Base-by-base conservation (phyloP, 2,797 vertebrate species). In the Podarcis siculus region DNA sequence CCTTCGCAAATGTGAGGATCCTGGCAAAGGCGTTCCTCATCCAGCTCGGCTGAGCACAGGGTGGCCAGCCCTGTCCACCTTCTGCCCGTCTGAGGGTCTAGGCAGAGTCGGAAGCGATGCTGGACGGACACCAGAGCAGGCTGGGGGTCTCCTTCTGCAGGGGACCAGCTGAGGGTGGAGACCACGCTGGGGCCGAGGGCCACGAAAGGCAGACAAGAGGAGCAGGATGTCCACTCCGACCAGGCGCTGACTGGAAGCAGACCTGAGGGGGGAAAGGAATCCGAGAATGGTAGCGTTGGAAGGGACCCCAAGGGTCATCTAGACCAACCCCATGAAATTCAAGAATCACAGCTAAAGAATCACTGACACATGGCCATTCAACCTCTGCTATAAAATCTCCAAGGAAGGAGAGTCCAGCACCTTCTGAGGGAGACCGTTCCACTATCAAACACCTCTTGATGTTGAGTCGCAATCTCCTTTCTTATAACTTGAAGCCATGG, bases 171-270 rank as follows among this genome's bases (percentile, higher is more conserved):
- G 17, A 39, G 91, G 13, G 69, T 32, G 3, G 86, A 71, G 21
- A 87, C 85, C 19, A 75, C 7, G 58, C 25, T 13, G 13, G 93
- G 39, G 45, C 89, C 90, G 37, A 97, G 82, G 9, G 94, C 84
- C 5, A 94, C 87, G 0, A 80, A 67, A 2, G 96, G 96, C 13
- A 92, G 12, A 86, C 98, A 99, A 30, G 97, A 96, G 64, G 98
- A 97, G 72, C 98, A 99, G 66, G 96, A 94, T 0, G 98, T 98
- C 98, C 98, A 98, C 83, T 97, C 97, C 0, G 98, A 98, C 98
- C 98, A 99, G 91, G 97, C 97, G 1, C 98, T 98, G 90, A 98
- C 95, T 66, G 97, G 96, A 35, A 98, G 97, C 96, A 92, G 83
- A 83, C 94, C 93, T 93, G 83, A 23, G 23, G 49, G 42, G 4